Evolutionary conservation across 2,797 vertebrate genomes (phyloP), one percentile per base, ranked within the genome.

Genomic region (Brachyalestes nurse): DNA sequence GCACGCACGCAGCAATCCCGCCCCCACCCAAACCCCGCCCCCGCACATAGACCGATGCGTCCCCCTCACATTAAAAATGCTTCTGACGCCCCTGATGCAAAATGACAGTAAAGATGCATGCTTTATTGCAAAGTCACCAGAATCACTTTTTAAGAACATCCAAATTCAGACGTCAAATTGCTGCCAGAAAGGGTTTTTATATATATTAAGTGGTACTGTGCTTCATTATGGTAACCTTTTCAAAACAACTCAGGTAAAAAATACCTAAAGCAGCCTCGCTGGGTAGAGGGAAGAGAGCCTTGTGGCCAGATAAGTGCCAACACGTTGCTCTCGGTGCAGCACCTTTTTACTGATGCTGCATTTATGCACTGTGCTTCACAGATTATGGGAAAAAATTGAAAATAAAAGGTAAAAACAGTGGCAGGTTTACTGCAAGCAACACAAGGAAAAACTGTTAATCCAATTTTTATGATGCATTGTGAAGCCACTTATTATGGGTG

Each of bases 401-500:
- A 61, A 38, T 64, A 40, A 80, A 49, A 45, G 25, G 25, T 3
- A 51, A 10, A 47, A 75, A 58, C 38, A 19, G n/a, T 55, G 40
- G 61, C 53, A 25, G 69, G 23, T 62, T 72, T 62, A 72, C 12
- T 6, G n/a, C 40, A 10, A 2, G 78, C 23, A 42, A 58, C 64
- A 70, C 21, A 61, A 28, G 40, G 23, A 14, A 55, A 21, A 28
- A 16, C 53, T 58, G 74, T 72, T 72, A 38, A 81, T 75, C 75
- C 64, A 16, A 60, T 76, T 73, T 77, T 77, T 77, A 82, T 66
- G 38, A 67, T 55, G 71, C 23, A n/a, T 19, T 66, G 25, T 23
- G 40, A 66, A 49, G 38, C 5, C 14, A 61, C 2, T 72, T 72
- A 77, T 65, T 58, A 77, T 16, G 87, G 84, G 87, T 86, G 86